Conservation (phyloP, 2,797 vertebrate genomes). For the Eleutherodactylus coqui region DNA sequence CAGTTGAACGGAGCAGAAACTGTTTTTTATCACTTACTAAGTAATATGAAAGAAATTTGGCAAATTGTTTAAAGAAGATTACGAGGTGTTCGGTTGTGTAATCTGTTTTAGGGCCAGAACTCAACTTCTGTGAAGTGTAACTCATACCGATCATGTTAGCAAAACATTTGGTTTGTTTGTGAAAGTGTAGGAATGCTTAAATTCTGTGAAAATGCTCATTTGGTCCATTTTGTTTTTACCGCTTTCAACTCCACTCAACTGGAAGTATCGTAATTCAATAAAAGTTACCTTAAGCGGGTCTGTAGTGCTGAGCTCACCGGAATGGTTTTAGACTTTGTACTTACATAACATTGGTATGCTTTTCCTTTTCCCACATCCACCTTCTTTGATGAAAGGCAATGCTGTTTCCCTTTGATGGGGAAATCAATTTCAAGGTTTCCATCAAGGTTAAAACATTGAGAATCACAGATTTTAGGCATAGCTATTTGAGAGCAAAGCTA, state of each 20-base stretch:
- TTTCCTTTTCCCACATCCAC: background rate
- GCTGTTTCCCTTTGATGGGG: background rate
- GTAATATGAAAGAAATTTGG: background rate
- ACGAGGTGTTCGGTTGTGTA: background rate
- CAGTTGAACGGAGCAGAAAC: background rate
- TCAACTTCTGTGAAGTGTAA: background rate
- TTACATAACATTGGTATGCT: background rate
- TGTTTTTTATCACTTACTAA: background rate
- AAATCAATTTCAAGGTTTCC: background rate
- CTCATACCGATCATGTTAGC: background rate
- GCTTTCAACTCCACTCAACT: background rate
- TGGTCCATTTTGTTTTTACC: background rate
- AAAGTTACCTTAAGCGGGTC: background rate
- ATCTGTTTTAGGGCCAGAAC: background rate
- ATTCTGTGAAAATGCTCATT: background rate
- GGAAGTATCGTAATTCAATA: background rate
- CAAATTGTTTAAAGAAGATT: background rate
- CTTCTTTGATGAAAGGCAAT: background rate
- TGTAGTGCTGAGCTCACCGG: background rate
- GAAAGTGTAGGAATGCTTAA: conserved; percentile 5
- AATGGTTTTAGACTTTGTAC: background rate
- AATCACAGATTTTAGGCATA: background rate
- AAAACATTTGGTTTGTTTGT: conserved; percentile 10
- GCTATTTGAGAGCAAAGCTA: background rate
- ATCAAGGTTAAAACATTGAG: background rate